Evolutionary conservation across 92 coral and sea anemone genomes (phyloP), one percentile per base, ranked within the genome.

Genomic region (Paramuricea clavata): DNA sequence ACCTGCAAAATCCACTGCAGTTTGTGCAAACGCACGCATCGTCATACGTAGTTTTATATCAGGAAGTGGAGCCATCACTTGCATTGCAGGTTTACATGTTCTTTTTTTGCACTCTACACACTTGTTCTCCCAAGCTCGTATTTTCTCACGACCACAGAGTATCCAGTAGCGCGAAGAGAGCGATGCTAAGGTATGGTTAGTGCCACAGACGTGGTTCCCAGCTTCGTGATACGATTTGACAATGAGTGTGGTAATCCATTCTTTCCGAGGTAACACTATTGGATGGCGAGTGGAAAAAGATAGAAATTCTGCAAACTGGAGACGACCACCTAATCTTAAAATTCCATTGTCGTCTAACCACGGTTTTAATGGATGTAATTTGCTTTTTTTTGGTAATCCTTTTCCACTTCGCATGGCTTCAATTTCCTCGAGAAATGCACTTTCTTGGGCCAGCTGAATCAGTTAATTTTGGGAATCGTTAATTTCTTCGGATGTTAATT

Each of bases 131-230:
- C 89, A 88, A 59, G 85, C 90, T 35, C 89, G 84, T 69, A 90
- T 93, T 82, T 93, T 90, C 65, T 87, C 95, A 61, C 92, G 41
- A 32, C 74, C 91, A 50, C 50, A 77, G 74, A 91, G 61, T 22
- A 91, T 70, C 90, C 94, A 91, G 69, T 83, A 91, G 22, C 90
- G 43, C 9, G 74, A 52, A 26, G 87, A 44, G n/a, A 87, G 32
- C 33, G 69, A 60, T 26, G 89, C 82, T 56, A 91, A 78, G 12
- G 85, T 88, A 47, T 88, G 90, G 54, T 91, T 91, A 33, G 91
- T 87, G n/a, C 94, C 94, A 13, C 65, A 25, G 27, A 83, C 56
- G 65, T 91, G 87, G 69, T 79, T 91, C 21, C 89, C 79, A 19
- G 34, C 57, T 64, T 88, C 87, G 41, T 88, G 90, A 49, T 69